Base-by-base conservation (phyloP, 1,140 invertebrate species). In the Kradibia gibbosae region DNA sequence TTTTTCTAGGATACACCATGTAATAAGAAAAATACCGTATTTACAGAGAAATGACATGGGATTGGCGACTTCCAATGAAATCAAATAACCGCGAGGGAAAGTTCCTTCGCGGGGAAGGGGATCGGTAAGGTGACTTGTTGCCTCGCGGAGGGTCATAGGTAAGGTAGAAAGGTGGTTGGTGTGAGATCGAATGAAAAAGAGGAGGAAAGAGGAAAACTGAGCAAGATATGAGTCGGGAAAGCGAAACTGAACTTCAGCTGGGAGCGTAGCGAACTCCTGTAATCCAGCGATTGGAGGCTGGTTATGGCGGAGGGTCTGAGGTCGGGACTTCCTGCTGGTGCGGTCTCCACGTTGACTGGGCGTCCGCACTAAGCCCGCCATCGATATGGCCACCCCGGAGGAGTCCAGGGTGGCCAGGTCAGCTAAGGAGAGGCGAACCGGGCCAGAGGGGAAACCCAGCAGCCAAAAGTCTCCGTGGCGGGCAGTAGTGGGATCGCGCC, bases 401-500 rank as follows among this genome's bases (percentile, higher is more conserved):
- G 95, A 97, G 94, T 94, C 93, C 90, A 90, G 92, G 93, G 92
- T 91, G 87, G 88, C 95, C 96, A 97, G 96, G 96, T 97, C 95
- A 93, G 93, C 93, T 94, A 95, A 98, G 94, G 97, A 97, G 96
- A 94, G 95, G 95, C 94, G 96, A 92, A 98, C 93, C 95, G 96
- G 97, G 96, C 96, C 96, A 98, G 97, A 95, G 95, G 95, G 82
- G 96, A 96, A 95, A 97, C 98, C 95, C 94, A 97, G 96, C 96
- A 97, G 95, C 95, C 96, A 96, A 97, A 96, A 98, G 96, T 95
- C 95, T 94, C 96, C 96, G 96, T 96, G 96, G 95, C 93, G 95
- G 93, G 95, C 96, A 97, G 96, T 97, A 97, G 96, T 96, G 96
- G 97, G 96, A 97, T 96, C 94, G 97, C 96, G 95, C 94, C 96